Evolutionary conservation across 2,797 vertebrate species (phyloP).

Genomic region (Malacoctenus gilli): DNA sequence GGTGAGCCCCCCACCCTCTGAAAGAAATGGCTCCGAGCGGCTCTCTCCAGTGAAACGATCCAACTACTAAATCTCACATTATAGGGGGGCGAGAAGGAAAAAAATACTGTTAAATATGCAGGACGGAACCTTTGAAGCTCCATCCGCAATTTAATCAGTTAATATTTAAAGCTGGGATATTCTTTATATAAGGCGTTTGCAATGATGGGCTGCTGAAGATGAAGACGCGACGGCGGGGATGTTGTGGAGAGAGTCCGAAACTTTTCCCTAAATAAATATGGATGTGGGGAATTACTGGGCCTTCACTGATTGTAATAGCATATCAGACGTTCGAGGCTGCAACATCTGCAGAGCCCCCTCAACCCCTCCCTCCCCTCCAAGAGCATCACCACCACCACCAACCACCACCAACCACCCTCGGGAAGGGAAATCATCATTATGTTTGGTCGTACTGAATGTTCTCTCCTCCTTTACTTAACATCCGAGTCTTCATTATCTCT

Average conservation of each 20-base stretch:
- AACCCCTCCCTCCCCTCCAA: too few relatives aligned
- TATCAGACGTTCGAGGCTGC: conserved; percentile 68
- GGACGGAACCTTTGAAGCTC: conserved; percentile 73
- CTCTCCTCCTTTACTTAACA: conserved; percentile 43
- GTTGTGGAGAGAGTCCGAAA: background rate
- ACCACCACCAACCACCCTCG: conserved; percentile 35
- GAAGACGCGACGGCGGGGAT: conserved; percentile 39
- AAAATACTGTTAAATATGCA: conserved; percentile 71
- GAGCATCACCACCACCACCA: conserved; percentile 49
- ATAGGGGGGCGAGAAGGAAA: conserved; percentile 26
- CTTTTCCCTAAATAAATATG: too few relatives aligned
- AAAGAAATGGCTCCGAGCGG: conserved; percentile 36
- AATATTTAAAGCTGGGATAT: conserved; percentile 77
- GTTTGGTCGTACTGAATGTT: conserved; percentile 60
- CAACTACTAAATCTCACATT: conserved; percentile 58
- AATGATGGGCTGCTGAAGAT: conserved; percentile 42
- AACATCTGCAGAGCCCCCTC: conserved; percentile 42
- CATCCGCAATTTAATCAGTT: conserved; percentile 74
- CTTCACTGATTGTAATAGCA: conserved; percentile 58
- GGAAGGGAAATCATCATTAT: conserved; percentile 47
- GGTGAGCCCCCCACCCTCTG: conserved; percentile 21
- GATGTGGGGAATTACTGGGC: conserved; percentile 52
- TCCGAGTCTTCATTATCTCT: conserved; percentile 27
- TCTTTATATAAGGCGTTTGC: conserved; percentile 66
- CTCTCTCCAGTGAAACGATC: conserved; percentile 51